Percentiles rank a stretch among this genome's conserved stretches.
Evolutionary conservation across 2,888 invertebrate species (phyloP).

Genomic region (Troides oblongomaculatus): DNA sequence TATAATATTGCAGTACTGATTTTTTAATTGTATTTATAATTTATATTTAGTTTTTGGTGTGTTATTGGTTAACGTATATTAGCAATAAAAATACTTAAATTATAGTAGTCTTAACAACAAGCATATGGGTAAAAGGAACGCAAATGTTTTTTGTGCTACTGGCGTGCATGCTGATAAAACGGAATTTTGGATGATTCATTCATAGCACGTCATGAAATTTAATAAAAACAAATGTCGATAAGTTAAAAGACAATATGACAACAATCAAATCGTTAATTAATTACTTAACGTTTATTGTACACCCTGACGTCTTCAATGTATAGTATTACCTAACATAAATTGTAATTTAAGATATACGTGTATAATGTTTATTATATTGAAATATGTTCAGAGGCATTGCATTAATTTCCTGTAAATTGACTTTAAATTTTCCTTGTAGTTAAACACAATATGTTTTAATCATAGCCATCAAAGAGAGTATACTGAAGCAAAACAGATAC

Average conservation of each 20-base stretch:
- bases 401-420: not conserved
- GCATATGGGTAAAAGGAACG: conserved; percentile 32
- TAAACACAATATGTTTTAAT: not conserved
- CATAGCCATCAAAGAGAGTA: not conserved
- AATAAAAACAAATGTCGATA: conserved; percentile 1
- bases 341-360: not conserved
- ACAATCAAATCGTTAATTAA: not conserved
- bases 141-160: conserved; percentile 32
- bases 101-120: not conserved
- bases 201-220: conserved; percentile 32
- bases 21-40: not conserved
- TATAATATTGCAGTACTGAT: not conserved
- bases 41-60: not conserved
- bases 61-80: not conserved
- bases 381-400: conserved; percentile 23
- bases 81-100: not conserved
- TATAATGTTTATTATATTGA: not conserved
- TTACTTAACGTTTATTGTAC: not conserved
- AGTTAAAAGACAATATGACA: conserved; percentile 21
- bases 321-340: not conserved
- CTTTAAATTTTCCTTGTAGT: not conserved
- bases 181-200: conserved; percentile 67
- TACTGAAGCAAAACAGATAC: not conserved
- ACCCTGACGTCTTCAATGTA: not conserved
- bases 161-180: conserved; percentile 44